Conservation (phyloP, 2,797 vertebrate genomes). For the Danio choprae region DNA sequence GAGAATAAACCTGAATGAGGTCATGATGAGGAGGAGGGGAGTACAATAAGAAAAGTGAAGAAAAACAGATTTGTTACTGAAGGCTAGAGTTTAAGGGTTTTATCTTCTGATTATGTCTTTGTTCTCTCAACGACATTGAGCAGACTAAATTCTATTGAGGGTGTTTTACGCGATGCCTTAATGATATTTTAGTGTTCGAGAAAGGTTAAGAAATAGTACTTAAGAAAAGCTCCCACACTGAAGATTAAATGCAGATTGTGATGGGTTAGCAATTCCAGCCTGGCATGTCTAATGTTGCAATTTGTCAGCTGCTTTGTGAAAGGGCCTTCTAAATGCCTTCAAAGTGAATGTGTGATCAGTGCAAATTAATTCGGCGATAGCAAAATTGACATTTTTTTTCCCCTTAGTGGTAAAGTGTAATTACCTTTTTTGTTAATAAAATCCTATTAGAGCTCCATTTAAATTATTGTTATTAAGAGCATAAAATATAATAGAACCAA, state of each 20-base stretch:
- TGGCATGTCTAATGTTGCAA: slow-evolving; percentile 40
- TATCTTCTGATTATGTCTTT: slow-evolving; percentile 31
- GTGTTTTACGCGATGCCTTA: slow-evolving; percentile 20
- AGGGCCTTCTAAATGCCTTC: slow-evolving; percentile 24
- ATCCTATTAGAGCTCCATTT: slow-evolving; percentile 26
- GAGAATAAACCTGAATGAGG: slow-evolving; percentile 11
- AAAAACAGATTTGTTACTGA: slow-evolving; percentile 14
- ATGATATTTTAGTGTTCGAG: slow-evolving; percentile 28
- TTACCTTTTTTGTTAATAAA: slow-evolving; percentile 52
- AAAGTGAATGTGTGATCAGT: slow-evolving; percentile 34
- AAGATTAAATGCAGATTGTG: slow-evolving; percentile 40
- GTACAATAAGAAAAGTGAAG: slow-evolving; percentile 8
- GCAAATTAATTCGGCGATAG: slow-evolving; percentile 46
- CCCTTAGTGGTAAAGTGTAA: slow-evolving; percentile 28
- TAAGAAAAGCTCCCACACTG: slow-evolving; percentile 23
- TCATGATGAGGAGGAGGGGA: neutral
- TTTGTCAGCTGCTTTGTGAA: slow-evolving; percentile 41
- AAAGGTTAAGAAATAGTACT: slow-evolving; percentile 17
- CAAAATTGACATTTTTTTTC: slow-evolving; percentile 47
- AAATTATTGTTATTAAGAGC: slow-evolving; percentile 63
- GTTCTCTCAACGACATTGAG: slow-evolving; percentile 12
- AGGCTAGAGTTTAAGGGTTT: slow-evolving; percentile 18
- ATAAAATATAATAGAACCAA: slow-evolving; percentile 29
- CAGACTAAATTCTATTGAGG: neutral
- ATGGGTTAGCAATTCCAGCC: slow-evolving; percentile 8